Conservation (phyloP, 1,140 invertebrate genomes). For the Gonioctena quinquepunctata region DNA sequence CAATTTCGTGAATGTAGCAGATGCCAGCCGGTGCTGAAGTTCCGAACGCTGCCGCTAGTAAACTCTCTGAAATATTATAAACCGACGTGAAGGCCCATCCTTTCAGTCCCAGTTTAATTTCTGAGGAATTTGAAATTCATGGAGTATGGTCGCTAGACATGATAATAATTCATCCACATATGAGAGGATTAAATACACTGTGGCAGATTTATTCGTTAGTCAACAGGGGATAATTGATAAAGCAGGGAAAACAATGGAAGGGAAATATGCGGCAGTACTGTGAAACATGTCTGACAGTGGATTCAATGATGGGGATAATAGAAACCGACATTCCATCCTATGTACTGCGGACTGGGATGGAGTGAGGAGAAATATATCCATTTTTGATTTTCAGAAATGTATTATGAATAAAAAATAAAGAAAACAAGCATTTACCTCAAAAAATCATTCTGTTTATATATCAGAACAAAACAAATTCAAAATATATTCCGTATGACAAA, state of each 20-base stretch:
- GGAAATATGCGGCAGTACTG: background rate
- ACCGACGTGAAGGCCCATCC: background rate
- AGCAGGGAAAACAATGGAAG: background rate
- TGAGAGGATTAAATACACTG: too few species aligned
- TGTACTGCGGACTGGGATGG: too few species aligned
- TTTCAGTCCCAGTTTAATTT: background rate
- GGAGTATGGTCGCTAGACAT: background rate
- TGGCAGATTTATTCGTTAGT: background rate
- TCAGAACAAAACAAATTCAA: too few species aligned
- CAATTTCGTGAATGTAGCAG: background rate
- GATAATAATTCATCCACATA: background rate
- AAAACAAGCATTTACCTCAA: too few species aligned
- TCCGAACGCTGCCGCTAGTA: background rate
- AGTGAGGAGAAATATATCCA: background rate
- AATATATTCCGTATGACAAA: too few species aligned
- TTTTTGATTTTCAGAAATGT: too few species aligned
- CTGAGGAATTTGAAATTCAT: background rate
- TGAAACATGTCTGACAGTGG: background rate
- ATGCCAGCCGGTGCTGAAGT: background rate
- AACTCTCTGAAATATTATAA: background rate
- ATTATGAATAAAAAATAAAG: too few species aligned
- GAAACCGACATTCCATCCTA: background rate
- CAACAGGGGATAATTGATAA: background rate
- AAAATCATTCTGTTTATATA: too few species aligned
- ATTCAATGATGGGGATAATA: background rate